Conservation (phyloP, 2,113 vertebrate species). For the Hippocampus abdominalis region DNA sequence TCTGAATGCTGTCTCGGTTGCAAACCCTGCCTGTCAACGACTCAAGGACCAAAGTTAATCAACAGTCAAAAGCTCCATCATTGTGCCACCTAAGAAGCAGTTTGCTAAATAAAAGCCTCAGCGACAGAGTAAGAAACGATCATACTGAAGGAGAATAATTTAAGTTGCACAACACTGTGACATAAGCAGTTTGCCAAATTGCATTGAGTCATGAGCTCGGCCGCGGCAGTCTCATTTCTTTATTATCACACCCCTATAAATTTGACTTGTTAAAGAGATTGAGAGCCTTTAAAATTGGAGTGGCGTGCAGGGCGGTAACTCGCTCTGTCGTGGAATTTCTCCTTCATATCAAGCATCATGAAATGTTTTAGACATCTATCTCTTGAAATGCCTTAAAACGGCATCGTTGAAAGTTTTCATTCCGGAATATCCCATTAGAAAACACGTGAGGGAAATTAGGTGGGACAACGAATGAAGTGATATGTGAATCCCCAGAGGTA, state of each 20-base stretch:
- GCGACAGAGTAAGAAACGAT: background rate
- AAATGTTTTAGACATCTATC: background rate
- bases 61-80: background rate
- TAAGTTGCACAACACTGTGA: background rate
- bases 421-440: background rate
- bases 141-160: background rate
- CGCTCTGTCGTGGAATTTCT: background rate
- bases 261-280: background rate
- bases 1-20: too few relatives aligned
- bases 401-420: background rate
- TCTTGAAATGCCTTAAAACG: background rate
- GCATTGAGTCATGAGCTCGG: background rate
- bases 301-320: background rate
- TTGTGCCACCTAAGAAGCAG: background rate
- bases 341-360: background rate
- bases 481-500: background rate
- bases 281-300: background rate
- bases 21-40: too few relatives aligned
- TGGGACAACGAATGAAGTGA: background rate
- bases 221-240: background rate
- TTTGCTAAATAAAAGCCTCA: background rate
- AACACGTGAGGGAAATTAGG: background rate
- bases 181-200: background rate
- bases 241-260: background rate
- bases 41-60: too few relatives aligned